phyloP scores from a whole-genome alignment of 2,797 vertebrate genomes.

The Lycodopsis pacificus region DNA sequence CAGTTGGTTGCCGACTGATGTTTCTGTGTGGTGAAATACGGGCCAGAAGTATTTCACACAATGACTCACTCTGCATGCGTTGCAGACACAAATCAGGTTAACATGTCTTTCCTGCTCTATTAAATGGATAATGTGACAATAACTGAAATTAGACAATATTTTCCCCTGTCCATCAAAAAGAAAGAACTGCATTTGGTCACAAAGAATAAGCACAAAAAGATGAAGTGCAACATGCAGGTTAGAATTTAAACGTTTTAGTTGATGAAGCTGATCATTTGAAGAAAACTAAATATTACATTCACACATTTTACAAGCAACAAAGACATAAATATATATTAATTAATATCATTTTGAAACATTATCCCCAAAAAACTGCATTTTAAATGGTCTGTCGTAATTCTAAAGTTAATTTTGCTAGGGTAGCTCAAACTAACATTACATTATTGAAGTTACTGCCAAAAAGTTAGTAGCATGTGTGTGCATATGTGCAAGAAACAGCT shows the following conservation, averaged over 20 bases:
- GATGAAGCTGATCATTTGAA: background rate
- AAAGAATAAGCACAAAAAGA: background rate
- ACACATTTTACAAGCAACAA: background rate
- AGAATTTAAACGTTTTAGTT: background rate
- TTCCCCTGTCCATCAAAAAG: background rate
- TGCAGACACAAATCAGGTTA: conserved; percentile 14
- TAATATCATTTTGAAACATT: background rate
- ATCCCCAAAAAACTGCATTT: no score
- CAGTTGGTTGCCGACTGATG: conserved; percentile 30
- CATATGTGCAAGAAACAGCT: background rate
- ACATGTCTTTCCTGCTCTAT: background rate
- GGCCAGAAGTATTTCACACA: conserved; percentile 16
- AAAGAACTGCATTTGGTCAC: background rate
- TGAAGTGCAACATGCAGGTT: background rate
- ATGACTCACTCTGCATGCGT: conserved; percentile 26
- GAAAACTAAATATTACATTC: background rate
- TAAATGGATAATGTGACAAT: background rate
- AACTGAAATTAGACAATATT: background rate
- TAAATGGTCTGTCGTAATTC: no score
- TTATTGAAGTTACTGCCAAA: background rate
- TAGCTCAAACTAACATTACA: background rate
- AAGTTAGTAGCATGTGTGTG: background rate
- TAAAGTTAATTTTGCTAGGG: no score
- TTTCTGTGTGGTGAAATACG: conserved; percentile 16
- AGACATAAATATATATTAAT: no score